Evolutionary conservation across 2,113 vertebrate genomes (phyloP).

Genomic region (Thymallus thymallus): DNA sequence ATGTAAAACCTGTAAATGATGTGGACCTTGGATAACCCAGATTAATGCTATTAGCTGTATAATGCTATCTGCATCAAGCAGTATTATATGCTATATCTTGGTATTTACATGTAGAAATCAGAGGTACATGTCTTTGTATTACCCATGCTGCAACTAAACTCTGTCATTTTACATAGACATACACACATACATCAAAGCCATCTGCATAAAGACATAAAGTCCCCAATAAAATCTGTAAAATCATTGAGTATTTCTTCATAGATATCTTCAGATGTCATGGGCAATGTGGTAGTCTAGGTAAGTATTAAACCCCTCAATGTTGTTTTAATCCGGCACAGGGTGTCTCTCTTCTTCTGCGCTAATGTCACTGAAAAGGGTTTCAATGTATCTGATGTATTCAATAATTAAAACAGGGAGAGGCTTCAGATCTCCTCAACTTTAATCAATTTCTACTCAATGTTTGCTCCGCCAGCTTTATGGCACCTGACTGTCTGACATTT

Average conservation of each 20-base stretch:
- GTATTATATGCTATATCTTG: no score
- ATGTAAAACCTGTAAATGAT: not conserved
- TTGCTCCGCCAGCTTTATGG: no score
- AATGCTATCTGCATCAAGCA: no score
- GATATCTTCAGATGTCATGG: conserved; percentile 19
- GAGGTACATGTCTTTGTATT: no score
- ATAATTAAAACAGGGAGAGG: conserved; percentile 71
- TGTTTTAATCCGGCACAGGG: conserved; percentile 43
- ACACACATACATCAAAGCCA: conserved; percentile 1
- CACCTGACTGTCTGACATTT: conserved; percentile 40
- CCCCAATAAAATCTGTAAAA: not conserved
- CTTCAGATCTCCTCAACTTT: conserved; percentile 62
- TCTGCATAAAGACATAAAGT: not conserved
- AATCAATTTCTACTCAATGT: conserved; percentile 66
- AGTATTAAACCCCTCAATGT: conserved; percentile 28
- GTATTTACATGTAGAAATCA: no score
- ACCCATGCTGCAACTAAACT: no score
- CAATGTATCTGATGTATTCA: conserved; percentile 70
- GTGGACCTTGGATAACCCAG: no score
- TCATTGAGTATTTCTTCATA: conserved; percentile 1
- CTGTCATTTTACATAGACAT: not conserved
- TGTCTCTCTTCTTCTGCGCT: conserved; percentile 41
- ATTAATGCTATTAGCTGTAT: no score
- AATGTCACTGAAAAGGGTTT: conserved; percentile 60
- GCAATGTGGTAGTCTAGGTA: conserved; percentile 11